Base-by-base conservation (phyloP, 1,140 invertebrate genomes). In the Mercenaria mercenaria region DNA sequence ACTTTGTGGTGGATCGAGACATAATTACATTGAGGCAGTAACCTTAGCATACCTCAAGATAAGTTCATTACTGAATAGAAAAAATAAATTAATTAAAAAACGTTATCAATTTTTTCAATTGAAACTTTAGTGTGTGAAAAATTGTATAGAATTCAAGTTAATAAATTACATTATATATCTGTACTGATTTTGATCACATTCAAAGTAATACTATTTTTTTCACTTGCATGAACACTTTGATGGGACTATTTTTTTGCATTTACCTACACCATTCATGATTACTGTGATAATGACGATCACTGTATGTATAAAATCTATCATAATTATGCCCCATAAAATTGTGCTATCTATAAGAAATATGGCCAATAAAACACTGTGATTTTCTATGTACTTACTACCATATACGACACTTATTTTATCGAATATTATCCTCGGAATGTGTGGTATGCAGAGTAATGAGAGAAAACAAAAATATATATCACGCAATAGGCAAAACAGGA, bases 321-420 rank as follows among this genome's bases (percentile, higher is more conserved):
- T 72, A 4, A 39, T 72, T 15, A 29, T 4, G 34, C 11, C 15
- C 37, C 67, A 72, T 72, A 72, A 72, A 67, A 41, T 39, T 39
- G 34, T 37, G 37, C n/a, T 67, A 34, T 3, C 52, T 10, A 8
- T n/a, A 8, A 29, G 23, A 64, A 11, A 64, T n/a, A 29, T 64
- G 59, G 15, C 26, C 67, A 72, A 39, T 72, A 72, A 39, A 72
- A 72, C 67, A 72, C 26, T 15, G 67, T 37, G 32, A 72, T 41
- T 72, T 72, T 72, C 67, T 72, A 29, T 72, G 34, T 72, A 72
- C 39, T 72, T 72, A 39, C 61, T n/a, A 34, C 61, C 61, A 67
- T 20, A 20, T 29, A 3, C 39, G 67, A 72, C 67, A 72, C 32
- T 72, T 23, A 72, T 72, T 72, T 72, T 72, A 72, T 72, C 34